Conservation (phyloP, 64 coral and sea anemone species). For the Orbicella faveolata region DNA sequence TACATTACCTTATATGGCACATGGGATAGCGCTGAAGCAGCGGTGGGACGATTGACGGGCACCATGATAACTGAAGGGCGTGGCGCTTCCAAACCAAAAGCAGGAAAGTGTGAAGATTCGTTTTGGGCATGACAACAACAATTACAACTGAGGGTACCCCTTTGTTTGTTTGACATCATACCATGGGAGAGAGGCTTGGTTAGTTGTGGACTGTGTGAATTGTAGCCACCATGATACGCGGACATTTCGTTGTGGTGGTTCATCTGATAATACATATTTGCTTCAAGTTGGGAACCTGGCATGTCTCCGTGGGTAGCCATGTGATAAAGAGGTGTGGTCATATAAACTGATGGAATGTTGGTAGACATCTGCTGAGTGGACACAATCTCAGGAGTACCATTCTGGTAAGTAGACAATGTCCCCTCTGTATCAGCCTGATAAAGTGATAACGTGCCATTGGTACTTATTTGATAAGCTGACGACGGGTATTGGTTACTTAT, state of each 20-base stretch:
- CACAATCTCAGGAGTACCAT: not conserved
- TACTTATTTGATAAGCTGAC: not conserved
- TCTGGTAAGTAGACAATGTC: not conserved
- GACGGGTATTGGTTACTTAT: not conserved
- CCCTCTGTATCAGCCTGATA: not conserved
- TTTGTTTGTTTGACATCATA: not conserved
- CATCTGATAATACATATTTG: not conserved
- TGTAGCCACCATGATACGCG: not conserved
- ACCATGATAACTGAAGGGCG: slow-evolving; percentile 42
- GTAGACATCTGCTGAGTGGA: not conserved
- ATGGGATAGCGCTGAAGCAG: not conserved
- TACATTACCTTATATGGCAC: slow-evolving; percentile 7
- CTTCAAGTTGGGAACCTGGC: not conserved
- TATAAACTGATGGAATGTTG: not conserved
- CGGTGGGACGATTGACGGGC: not conserved
- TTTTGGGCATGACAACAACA: slow-evolving; percentile 15
- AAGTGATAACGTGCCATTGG: not conserved
- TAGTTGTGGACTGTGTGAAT: not conserved
- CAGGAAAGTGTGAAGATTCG: not conserved
- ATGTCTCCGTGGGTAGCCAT: not conserved
- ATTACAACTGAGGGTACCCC: not conserved
- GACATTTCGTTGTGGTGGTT: not conserved
- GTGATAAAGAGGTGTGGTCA: slow-evolving; percentile 13
- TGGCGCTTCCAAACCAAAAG: not conserved
- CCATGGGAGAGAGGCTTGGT: no score